Conservation (phyloP, 2,888 invertebrate genomes). For the Tipula confusa region DNA sequence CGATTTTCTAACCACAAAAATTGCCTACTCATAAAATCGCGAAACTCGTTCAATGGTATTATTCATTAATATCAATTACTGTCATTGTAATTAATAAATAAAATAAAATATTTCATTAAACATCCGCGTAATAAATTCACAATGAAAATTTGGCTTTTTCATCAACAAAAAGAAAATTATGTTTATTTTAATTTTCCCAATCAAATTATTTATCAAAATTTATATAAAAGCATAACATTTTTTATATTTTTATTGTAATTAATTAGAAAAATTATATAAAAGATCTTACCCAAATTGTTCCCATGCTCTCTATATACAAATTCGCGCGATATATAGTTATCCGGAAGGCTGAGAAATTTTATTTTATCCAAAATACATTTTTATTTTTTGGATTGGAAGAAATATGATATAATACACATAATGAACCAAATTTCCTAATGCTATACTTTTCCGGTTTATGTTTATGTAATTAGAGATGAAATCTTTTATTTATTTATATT, state of each 20-base stretch:
- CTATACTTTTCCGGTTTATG: background rate
- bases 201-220: background rate
- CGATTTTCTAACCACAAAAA: background rate
- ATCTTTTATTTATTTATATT: background rate
- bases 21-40: background rate
- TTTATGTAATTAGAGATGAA: background rate
- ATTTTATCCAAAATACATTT: background rate
- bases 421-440: background rate
- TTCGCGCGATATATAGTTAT: background rate
- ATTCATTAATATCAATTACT: slow-evolving; percentile 14
- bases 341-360: background rate
- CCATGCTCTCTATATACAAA: background rate
- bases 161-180: background rate
- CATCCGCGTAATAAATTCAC: background rate
- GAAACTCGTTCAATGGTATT: background rate
- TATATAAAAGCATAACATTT: background rate
- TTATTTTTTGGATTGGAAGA: background rate
- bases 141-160: background rate
- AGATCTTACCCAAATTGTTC: background rate
- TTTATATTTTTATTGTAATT: background rate
- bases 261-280: background rate
- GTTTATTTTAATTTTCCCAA: background rate
- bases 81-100: background rate
- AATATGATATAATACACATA: background rate
- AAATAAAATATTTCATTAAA: background rate